phyloP scores from a whole-genome alignment of 2,888 invertebrate species.

The Agapostemon virescens region DNA sequence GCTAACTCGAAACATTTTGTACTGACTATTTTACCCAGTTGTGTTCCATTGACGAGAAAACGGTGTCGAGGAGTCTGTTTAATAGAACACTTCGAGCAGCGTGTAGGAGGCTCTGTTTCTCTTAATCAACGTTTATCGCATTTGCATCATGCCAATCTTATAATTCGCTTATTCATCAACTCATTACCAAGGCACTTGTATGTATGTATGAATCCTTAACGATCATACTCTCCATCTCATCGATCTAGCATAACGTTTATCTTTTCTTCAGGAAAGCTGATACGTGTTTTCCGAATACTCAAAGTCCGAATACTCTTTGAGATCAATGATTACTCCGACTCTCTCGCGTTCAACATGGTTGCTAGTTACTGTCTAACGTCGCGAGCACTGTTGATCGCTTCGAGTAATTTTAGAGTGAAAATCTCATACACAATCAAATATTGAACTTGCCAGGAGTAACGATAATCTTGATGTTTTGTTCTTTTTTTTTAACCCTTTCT shows the following conservation, averaged over 20 bases:
- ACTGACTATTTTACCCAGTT: conserved; percentile 46
- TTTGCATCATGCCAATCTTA: background rate
- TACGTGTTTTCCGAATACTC: background rate
- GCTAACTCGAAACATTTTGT: conserved; percentile 17
- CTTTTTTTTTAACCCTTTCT: background rate
- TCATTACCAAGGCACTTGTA: background rate
- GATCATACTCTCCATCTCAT: background rate
- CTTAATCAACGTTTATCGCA: conserved; percentile 34
- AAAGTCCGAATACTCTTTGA: background rate
- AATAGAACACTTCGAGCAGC: conserved; percentile 31
- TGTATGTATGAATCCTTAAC: background rate
- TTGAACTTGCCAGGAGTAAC: background rate
- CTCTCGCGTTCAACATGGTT: background rate
- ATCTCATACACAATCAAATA: background rate
- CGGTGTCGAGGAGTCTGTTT: conserved; percentile 45
- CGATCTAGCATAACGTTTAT: background rate
- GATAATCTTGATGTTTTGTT: background rate
- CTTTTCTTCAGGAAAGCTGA: background rate
- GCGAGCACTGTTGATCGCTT: background rate
- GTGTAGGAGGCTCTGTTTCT: conserved; percentile 35
- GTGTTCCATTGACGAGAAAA: conserved; percentile 55
- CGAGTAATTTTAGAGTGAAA: background rate
- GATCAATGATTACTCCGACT: background rate
- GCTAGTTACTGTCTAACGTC: too few relatives aligned
- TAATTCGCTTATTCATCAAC: background rate